Conservation (phyloP, 2,113 vertebrate species). For the Poeciliopsis prolifica region DNA sequence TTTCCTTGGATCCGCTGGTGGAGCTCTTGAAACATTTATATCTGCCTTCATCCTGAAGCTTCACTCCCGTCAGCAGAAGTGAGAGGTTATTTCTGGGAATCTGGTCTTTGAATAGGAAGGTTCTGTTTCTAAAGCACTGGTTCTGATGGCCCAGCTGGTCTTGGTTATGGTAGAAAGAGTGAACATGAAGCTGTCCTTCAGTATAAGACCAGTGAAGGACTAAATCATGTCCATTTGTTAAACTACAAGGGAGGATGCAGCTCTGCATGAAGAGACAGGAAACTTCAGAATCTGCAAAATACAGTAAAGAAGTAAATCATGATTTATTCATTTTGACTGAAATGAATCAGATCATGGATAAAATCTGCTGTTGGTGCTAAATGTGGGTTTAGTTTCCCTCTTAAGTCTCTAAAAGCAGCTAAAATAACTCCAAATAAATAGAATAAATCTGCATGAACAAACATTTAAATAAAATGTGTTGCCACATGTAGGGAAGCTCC, state of each 20-base stretch:
- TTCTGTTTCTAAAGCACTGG: constrained; percentile 57
- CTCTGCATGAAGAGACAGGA: constrained; percentile 42
- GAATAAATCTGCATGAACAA: no score
- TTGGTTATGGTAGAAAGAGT: constrained; percentile 57
- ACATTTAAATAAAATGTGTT: no score
- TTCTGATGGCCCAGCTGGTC: constrained; percentile 62
- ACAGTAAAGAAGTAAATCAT: neutral
- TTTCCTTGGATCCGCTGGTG: neutral
- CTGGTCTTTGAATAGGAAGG: constrained; percentile 61
- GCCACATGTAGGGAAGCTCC: no score
- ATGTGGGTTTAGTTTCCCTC: no score
- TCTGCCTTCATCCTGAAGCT: constrained; percentile 47
- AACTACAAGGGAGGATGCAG: constrained; percentile 73
- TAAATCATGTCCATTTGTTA: constrained; percentile 10
- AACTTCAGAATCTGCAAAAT: constrained; percentile 4
- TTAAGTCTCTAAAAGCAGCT: no score
- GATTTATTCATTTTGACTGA: no score
- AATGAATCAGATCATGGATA: no score
- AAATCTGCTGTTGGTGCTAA: no score
- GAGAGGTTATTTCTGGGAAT: constrained; percentile 74
- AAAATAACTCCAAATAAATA: no score
- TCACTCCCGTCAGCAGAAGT: constrained; percentile 60
- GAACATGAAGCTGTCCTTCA: constrained; percentile 24
- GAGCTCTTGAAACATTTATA: constrained; percentile 77
- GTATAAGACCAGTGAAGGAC: constrained; percentile 78